These are phyloP conservation scores for Dicyrtomina minuta DNA, from an alignment of 2,888 invertebrate species.

Conservation along the genomic window DNA sequence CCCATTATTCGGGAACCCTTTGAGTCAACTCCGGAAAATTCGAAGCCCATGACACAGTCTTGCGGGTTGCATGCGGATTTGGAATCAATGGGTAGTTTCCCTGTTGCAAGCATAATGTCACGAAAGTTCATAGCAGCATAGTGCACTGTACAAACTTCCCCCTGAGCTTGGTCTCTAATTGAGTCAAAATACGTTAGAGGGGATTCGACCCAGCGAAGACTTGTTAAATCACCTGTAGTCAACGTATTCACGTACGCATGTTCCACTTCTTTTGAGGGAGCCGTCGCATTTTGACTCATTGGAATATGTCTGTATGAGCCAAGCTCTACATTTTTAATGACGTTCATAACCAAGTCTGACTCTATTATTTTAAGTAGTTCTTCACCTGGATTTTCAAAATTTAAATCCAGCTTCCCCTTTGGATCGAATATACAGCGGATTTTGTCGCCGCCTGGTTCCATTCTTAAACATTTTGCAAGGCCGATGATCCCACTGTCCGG, in stretches of 20 bases:
- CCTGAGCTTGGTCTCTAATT: background rate
- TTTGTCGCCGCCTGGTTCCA: slow-evolving; percentile 78
- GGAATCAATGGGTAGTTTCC: slow-evolving; percentile 80
- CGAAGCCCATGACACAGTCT: slow-evolving; percentile 63
- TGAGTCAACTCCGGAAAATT: slow-evolving; percentile 60
- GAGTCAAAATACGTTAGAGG: slow-evolving; percentile 58
- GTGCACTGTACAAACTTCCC: background rate
- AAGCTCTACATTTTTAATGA: slow-evolving; percentile 57
- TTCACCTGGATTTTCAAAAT: slow-evolving; percentile 16
- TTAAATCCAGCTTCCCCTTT: slow-evolving; percentile 2
- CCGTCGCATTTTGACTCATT: slow-evolving; percentile 53
- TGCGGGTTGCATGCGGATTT: slow-evolving; percentile 58
- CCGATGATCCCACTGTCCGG: slow-evolving; percentile 78
- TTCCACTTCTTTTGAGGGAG: slow-evolving; percentile 55
- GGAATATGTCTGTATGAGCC: slow-evolving; percentile 60
- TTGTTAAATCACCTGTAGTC: slow-evolving; percentile 81
- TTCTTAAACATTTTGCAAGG: slow-evolving; percentile 82
- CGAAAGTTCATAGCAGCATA: slow-evolving; percentile 70
- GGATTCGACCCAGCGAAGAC: slow-evolving; percentile 77
- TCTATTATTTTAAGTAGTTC: slow-evolving; percentile 5
- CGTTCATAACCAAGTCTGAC: slow-evolving; percentile 31
- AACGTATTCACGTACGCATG: slow-evolving; percentile 77
- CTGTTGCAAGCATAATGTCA: slow-evolving; percentile 91
- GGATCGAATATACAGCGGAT: slow-evolving; percentile 61
- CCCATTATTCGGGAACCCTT: slow-evolving; percentile 59